Percentiles rank a stretch among this genome's conserved stretches.
phyloP scores from a whole-genome alignment of 2,797 vertebrate species.

The Coracias cyanogaster region DNA sequence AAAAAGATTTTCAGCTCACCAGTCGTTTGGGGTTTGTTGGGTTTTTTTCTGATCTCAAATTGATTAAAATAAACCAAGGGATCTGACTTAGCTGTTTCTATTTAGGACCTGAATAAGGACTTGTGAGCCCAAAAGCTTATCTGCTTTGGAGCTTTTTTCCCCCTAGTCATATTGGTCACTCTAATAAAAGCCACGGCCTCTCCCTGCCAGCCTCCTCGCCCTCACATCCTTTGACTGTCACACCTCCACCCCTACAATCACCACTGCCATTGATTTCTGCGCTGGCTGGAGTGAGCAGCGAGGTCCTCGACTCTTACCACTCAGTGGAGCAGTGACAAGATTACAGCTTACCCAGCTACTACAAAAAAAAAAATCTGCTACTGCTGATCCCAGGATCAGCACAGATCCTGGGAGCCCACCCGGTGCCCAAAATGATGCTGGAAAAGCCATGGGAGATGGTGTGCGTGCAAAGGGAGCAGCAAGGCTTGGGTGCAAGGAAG shows the following conservation, averaged over 20 bases:
- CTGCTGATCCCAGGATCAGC: too few relatives aligned
- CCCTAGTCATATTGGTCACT: not conserved
- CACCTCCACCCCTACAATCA: not conserved
- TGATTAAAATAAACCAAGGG: constrained; percentile 59
- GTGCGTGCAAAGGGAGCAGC: not conserved
- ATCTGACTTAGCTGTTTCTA: constrained; percentile 61
- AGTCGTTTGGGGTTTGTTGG: not conserved
- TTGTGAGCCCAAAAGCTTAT: constrained; percentile 53
- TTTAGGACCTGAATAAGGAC: constrained; percentile 49
- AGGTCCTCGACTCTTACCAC: not conserved
- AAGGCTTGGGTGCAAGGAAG: not conserved
- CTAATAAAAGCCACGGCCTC: not conserved
- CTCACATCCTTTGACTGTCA: not conserved
- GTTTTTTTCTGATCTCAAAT: not conserved
- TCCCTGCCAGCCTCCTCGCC: not conserved
- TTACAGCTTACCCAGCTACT: not conserved
- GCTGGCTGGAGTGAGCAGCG: accelerated
- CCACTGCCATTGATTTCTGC: not conserved
- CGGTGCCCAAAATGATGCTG: accelerated
- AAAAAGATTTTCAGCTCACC: not conserved
- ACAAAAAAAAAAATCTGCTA: too few relatives aligned
- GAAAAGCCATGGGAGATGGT: not conserved
- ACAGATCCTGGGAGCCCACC: not conserved
- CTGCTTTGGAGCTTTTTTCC: constrained; percentile 53
- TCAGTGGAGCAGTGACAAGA: not conserved